Conservation (phyloP, 2,797 vertebrate genomes). For the Fistularia commersonii region DNA sequence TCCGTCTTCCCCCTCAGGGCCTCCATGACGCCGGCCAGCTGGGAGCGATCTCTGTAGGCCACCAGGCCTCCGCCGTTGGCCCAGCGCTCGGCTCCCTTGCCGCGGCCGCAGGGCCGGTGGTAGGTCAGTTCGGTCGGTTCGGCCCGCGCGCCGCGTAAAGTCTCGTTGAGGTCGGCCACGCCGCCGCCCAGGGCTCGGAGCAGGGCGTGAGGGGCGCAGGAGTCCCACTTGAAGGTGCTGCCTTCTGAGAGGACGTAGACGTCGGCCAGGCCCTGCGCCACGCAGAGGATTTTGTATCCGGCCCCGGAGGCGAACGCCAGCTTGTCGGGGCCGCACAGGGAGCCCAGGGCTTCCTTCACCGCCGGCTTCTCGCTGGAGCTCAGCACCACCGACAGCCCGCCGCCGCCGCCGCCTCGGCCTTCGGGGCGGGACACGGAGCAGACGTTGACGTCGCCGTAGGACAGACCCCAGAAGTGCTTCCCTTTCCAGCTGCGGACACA, state of each 20-base stretch:
- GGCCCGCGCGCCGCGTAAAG: conserved; percentile 47
- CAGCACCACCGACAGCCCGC: conserved; percentile 72
- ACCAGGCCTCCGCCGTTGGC: conserved; percentile 84
- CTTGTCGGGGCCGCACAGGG: conserved; percentile 61
- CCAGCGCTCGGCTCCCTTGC: conserved; percentile 80
- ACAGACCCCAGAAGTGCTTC: conserved; percentile 79
- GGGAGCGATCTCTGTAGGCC: conserved; percentile 74
- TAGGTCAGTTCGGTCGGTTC: conserved; percentile 84
- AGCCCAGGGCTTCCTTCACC: conserved; percentile 70
- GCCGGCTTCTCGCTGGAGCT: conserved; percentile 80
- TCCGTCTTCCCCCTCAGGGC: conserved; percentile 63
- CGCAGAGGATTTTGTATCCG: conserved; percentile 86
- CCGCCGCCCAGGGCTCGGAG: conserved; percentile 85
- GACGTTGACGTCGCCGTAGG: conserved; percentile 62
- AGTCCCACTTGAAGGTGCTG: conserved; percentile 90
- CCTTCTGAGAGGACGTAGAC: conserved; percentile 85
- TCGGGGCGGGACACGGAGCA: conserved; percentile 63
- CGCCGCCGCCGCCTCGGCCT: neutral
- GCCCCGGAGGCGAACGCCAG: conserved; percentile 82
- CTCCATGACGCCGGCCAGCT: conserved; percentile 47
- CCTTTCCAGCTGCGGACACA: conserved; percentile 73
- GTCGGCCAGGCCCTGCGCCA: conserved; percentile 82
- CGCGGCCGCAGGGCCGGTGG: conserved; percentile 61
- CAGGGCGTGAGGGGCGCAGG: conserved; percentile 83
- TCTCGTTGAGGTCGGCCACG: conserved; percentile 72